These are phyloP conservation scores for Caretta caretta DNA, from an alignment of 2,113 vertebrate species.

Conservation along the genomic window DNA sequence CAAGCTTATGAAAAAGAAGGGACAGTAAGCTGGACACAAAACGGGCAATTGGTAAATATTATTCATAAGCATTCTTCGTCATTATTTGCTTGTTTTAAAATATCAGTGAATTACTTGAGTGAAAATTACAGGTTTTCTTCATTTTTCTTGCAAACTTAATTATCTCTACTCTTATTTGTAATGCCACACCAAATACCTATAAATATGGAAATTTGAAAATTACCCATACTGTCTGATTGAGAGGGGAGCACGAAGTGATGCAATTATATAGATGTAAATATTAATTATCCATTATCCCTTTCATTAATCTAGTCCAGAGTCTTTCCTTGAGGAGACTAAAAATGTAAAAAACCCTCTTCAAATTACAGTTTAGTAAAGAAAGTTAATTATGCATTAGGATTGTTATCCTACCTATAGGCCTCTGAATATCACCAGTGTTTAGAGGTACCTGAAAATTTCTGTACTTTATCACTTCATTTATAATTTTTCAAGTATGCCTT, in stretches of 20 bases:
- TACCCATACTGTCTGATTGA: neutral
- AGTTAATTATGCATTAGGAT: neutral
- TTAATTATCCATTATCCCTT: neutral
- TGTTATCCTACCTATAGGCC: neutral
- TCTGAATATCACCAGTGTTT: neutral
- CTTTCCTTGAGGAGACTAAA: neutral
- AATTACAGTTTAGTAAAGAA: neutral
- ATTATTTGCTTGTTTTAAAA: neutral
- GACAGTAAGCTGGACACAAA: neutral
- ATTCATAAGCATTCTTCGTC: neutral
- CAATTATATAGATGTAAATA: neutral
- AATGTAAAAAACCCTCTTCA: neutral
- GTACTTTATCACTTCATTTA: neutral
- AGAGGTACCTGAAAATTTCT: neutral
- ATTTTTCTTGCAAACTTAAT: neutral
- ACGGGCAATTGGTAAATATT: neutral
- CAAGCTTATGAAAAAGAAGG: neutral
- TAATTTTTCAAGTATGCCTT: neutral
- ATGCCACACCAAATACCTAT: neutral
- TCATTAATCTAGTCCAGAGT: neutral
- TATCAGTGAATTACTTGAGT: neutral
- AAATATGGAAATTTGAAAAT: neutral
- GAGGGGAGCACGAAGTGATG: neutral
- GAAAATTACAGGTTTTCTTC: neutral
- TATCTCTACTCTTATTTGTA: neutral